Evolutionary conservation across 2,888 invertebrate species (phyloP), one percentile per base, ranked within the genome.

Genomic region (Drosophila peninsularis): DNA sequence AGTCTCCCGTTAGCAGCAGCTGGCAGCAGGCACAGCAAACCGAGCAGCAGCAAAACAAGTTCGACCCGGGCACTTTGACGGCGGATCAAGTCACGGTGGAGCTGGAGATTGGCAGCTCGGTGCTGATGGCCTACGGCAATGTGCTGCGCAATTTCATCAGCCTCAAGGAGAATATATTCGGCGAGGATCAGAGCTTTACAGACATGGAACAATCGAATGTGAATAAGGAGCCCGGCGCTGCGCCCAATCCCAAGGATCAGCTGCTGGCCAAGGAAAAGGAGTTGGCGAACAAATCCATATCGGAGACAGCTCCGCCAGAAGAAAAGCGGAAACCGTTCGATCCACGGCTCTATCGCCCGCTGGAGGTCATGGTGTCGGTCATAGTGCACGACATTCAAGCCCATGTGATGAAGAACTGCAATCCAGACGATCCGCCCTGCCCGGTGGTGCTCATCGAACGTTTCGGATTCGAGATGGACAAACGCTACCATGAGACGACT

Each of bases 381-480:
- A 98, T 97, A 17, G 95, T 99, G 90, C 98, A 98, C 91, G 98
- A 99, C 89, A 96, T 99, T 80, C 98, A 98, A 90, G 98, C 96
- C 1, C 99, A 99, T 93, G 93, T 99, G 68, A 91, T 92, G 91
- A 92, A 92, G 94, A 98, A 97, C 92, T 98, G 98, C 91, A 96
- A 95, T 80, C 96, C 96, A 71, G 95, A 95, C 80, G 98, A 98
- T 92, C 97, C 98, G 0, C 96, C 98, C 0, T 98, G 98, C 91
- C 99, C 98, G 0, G 95, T 97, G 7, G 95, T 98, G 68, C 92
- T 97, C 21, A 95, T 98, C 47, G 98, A 99, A 92, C 94, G 98
- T 73, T 95, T 99, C 77, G 98, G 98, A 2, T 98, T 99, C 92
- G 99, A 99, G 94, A 96, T 99, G 97, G 97, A 97, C 91, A 99